phyloP scores from a whole-genome alignment of 2,888 invertebrate genomes.

The Podotricha telesiphe region DNA sequence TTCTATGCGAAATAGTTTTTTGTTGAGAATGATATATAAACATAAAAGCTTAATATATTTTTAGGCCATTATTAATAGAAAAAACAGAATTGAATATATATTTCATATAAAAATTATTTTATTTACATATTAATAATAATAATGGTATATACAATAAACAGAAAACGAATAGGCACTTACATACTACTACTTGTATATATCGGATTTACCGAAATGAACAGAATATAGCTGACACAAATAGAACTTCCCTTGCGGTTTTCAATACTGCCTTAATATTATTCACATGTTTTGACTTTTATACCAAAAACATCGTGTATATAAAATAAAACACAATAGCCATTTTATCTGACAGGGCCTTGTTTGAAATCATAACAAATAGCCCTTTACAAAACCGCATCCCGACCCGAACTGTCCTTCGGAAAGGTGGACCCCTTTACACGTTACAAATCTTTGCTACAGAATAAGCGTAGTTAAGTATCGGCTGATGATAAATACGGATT shows the following conservation, averaged over 20 bases:
- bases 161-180: conserved; percentile 34
- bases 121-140: too few relatives aligned
- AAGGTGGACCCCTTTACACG: conserved; percentile 63
- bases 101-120: too few relatives aligned
- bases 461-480: conserved; percentile 73
- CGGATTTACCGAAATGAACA: conserved; percentile 20
- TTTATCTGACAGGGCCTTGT: conserved; percentile 78
- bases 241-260: conserved; percentile 28
- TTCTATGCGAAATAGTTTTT: conserved; percentile 62
- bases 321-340: conserved; percentile 78
- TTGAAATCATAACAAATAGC: conserved; percentile 82
- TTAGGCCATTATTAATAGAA: too few relatives aligned
- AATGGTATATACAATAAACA: not conserved
- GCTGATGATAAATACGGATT: conserved; percentile 75
- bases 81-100: too few relatives aligned
- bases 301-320: conserved; percentile 68
- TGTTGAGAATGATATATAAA: too few relatives aligned
- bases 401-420: conserved; percentile 75
- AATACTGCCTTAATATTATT: conserved; percentile 39
- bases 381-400: conserved; percentile 80
- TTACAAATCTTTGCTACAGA: conserved; percentile 75
- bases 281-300: conserved; percentile 54
- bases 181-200: not conserved
- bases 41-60: too few relatives aligned
- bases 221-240: conserved; percentile 20